Evolutionary conservation across 53 echinoderm and acorn worm species (phyloP).

Genomic region (Echinarachnius parma): DNA sequence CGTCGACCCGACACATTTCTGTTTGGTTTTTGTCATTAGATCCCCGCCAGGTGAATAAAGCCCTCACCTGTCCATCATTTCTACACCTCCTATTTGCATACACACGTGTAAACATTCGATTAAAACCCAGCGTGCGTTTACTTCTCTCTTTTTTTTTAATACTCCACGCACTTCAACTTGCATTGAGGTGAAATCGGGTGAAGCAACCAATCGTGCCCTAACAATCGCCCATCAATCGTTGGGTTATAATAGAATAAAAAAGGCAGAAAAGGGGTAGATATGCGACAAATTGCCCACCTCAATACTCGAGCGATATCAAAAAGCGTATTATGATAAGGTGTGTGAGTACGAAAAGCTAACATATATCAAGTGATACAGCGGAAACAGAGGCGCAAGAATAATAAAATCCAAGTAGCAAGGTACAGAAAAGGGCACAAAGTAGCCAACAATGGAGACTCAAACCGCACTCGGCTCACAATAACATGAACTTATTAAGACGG

Average conservation of each 20-base stretch:
- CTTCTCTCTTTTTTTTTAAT: conserved; percentile 12
- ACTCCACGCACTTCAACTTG: conserved; percentile 44
- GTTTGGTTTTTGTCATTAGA: conserved; percentile 55
- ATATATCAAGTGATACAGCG: conserved; percentile 51
- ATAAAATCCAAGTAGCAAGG: conserved; percentile 49
- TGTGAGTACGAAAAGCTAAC: conserved; percentile 55
- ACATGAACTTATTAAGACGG: conserved; percentile 29
- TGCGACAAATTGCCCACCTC: conserved; percentile 51
- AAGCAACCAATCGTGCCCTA: conserved; percentile 41
- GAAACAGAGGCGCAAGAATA: conserved; percentile 49
- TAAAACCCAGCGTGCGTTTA: conserved; percentile 22
- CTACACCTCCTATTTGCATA: conserved; percentile 54
- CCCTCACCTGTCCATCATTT: conserved; percentile 41
- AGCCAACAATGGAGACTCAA: conserved; percentile 19
- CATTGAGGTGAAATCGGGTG: conserved; percentile 41
- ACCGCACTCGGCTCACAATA: conserved; percentile 34
- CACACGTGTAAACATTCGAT: conserved; percentile 52
- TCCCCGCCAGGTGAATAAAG: conserved; percentile 50
- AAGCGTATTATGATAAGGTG: conserved; percentile 53
- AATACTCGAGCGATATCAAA: conserved; percentile 29
- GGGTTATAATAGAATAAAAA: conserved; percentile 11
- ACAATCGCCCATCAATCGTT: conserved; percentile 51
- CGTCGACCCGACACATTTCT: conserved; percentile 48
- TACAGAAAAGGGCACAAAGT: conserved; percentile 41
- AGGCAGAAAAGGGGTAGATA: conserved; percentile 28